Percentiles rank a stretch among this genome's conserved stretches.
phyloP scores from a whole-genome alignment of 1,140 invertebrate species.

The Plutomurus gul region DNA sequence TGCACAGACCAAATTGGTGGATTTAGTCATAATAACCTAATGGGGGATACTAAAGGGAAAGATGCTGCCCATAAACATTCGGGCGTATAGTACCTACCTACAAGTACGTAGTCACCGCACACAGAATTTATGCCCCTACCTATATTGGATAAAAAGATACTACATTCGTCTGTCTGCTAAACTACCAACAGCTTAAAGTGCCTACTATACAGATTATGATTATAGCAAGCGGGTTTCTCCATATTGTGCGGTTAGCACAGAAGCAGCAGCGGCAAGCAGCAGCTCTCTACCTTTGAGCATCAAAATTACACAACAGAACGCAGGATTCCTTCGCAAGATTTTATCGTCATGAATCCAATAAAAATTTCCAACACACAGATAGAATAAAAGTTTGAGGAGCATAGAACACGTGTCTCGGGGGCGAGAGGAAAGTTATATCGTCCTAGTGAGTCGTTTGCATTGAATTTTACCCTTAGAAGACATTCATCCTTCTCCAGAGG shows the following conservation, averaged over 20 bases:
- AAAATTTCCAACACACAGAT: too few species aligned
- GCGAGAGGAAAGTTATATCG: background rate
- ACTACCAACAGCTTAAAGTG: too few species aligned
- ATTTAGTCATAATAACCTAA: slow-evolving; percentile 26
- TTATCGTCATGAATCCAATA: too few species aligned
- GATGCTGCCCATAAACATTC: slow-evolving; percentile 8
- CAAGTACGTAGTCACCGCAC: background rate
- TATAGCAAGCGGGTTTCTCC: too few species aligned
- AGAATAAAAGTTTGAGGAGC: background rate
- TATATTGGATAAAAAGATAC: background rate
- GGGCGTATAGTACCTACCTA: background rate
- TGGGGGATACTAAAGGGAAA: slow-evolving; percentile 23
- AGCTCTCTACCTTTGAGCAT: too few species aligned
- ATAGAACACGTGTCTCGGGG: background rate
- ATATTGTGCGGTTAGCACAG: too few species aligned
- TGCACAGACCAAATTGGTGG: background rate
- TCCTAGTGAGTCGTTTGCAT: background rate
- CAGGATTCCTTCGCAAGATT: too few species aligned
- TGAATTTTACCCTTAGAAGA: background rate
- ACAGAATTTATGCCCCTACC: background rate
- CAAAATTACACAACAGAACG: too few species aligned
- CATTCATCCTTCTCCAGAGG: background rate
- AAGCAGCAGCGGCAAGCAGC: too few species aligned
- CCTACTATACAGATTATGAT: too few species aligned
- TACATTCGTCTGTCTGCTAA: background rate